phyloP scores from a whole-genome alignment of 2,797 vertebrate genomes.

The Serranus cabrilla region DNA sequence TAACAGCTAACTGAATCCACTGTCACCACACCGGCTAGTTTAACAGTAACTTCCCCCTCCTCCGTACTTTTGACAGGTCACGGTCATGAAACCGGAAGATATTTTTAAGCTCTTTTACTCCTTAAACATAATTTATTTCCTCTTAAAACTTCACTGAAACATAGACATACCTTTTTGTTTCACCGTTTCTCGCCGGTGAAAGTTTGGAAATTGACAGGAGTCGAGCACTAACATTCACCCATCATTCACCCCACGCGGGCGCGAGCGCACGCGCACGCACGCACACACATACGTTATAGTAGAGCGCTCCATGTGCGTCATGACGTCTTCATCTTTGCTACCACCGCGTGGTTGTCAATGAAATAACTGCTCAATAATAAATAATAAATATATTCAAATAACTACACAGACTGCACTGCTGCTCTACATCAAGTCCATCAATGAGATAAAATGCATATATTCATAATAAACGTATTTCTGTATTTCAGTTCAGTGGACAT shows the following conservation, averaged over 20 bases:
- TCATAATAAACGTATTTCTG: neutral
- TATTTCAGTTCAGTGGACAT: neutral
- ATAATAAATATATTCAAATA: neutral
- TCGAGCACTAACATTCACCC: neutral
- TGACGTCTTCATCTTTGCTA: slow-evolving; percentile 59
- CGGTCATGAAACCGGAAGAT: neutral
- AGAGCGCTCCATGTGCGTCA: slow-evolving; percentile 8
- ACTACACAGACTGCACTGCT: neutral
- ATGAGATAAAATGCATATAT: neutral
- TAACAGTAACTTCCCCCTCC: neutral
- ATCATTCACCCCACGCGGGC: neutral
- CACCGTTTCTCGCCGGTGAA: neutral
- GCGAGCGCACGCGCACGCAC: neutral
- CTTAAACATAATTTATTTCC: too few species aligned
- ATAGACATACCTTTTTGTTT: neutral
- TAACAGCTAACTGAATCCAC: slow-evolving; percentile 5
- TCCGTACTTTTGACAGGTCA: neutral
- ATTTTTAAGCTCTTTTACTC: neutral
- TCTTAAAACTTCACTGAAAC: neutral
- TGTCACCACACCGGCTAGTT: neutral
- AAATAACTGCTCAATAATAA: slow-evolving; percentile 3
- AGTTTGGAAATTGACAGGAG: neutral
- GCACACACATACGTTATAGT: neutral
- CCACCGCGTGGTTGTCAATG: slow-evolving; percentile 62
- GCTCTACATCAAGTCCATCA: neutral